phyloP scores from a whole-genome alignment of 35 echinoderm and acorn worm genomes.

The Diadema setosum region DNA sequence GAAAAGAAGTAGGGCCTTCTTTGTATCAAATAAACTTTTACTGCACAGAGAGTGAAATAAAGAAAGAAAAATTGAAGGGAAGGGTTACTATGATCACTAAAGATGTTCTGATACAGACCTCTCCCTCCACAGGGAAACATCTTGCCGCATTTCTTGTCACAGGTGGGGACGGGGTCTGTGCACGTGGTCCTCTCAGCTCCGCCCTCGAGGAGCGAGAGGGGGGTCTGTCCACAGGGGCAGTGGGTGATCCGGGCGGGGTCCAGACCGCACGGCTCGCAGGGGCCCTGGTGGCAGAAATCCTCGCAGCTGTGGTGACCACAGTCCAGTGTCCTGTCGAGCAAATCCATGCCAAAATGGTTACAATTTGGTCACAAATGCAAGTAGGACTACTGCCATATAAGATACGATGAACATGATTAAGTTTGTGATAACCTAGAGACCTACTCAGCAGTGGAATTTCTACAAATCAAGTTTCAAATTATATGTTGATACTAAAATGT shows the following conservation, averaged over 20 bases:
- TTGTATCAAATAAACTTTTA: not conserved
- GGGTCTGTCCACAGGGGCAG: constrained; percentile 85
- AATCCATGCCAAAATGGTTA: no score
- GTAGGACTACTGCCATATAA: no score
- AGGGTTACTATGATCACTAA: not conserved
- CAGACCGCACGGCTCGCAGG: constrained; percentile 66
- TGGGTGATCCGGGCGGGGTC: constrained; percentile 58
- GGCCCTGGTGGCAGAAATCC: constrained; percentile 48
- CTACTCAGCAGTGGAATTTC: no score
- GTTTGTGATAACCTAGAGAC: no score
- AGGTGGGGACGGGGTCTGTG: constrained; percentile 85
- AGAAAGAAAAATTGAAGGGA: not conserved
- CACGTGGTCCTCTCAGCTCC: constrained; percentile 49
- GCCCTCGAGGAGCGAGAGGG: constrained; percentile 17
- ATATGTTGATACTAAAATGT: no score
- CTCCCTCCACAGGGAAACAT: constrained; percentile 70
- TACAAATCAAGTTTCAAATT: no score
- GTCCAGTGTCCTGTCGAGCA: constrained; percentile 41
- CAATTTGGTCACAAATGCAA: no score
- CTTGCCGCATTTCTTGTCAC: constrained; percentile 61
- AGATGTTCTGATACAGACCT: constrained; percentile 13
- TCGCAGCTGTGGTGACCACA: constrained; percentile 87
- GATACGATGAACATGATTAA: no score
- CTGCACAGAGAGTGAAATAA: not conserved
- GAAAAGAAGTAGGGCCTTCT: not conserved